Evolutionary conservation across 2,888 invertebrate genomes (phyloP).

Genomic region (Ametastegia equiseti): DNA sequence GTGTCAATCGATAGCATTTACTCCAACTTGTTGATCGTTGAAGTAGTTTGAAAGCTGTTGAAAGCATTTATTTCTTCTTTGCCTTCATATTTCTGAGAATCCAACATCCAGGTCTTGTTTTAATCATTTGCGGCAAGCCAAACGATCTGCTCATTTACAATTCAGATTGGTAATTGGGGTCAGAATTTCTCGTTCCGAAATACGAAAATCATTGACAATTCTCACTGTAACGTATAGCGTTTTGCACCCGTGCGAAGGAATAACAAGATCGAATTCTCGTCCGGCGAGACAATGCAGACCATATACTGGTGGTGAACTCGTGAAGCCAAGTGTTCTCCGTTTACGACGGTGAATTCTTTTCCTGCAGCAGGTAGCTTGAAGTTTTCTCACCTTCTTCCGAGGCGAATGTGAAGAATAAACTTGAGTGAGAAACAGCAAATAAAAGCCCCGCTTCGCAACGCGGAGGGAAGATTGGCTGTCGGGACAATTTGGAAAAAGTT

Average conservation of each 20-base stretch:
- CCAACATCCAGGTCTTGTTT: no score
- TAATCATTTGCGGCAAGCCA: no score
- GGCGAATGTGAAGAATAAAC: background rate
- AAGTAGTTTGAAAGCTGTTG: no score
- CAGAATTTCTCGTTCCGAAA: no score
- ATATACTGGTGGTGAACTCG: background rate
- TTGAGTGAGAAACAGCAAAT: background rate
- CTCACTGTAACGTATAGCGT: background rate
- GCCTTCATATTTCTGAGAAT: no score
- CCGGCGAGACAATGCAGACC: background rate
- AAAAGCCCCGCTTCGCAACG: background rate
- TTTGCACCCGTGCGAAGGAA: no score
- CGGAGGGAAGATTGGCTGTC: background rate
- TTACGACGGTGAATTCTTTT: constrained; percentile 25
- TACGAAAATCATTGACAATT: no score
- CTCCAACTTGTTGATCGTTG: no score
- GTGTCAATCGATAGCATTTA: no score
- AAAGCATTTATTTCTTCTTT: no score
- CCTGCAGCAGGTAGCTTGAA: background rate
- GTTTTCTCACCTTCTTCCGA: constrained; percentile 8
- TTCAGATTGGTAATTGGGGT: no score
- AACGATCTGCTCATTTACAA: no score
- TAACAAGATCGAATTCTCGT: background rate
- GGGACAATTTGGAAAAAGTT: background rate
- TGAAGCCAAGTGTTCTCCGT: background rate